Base-by-base conservation (phyloP, 1,140 invertebrate species). In the Drosophila aff. region DNA sequence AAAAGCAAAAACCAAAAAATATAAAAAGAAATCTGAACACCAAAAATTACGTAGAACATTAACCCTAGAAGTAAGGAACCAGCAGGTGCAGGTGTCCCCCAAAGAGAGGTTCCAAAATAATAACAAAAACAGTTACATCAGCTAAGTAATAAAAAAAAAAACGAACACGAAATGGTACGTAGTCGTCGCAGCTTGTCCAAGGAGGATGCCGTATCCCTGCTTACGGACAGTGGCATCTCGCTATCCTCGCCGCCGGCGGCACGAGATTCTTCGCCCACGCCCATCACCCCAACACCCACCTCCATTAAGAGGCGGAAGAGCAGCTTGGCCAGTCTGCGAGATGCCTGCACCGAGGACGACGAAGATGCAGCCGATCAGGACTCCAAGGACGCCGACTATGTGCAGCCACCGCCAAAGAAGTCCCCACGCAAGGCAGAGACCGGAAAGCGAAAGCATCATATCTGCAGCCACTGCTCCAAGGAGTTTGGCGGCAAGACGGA, bases 391-490 rank as follows among this genome's bases (percentile, higher is more conserved):
- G 58, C 65, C 0, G 82, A 90, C 44, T 82, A 91, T 18, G 52
- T 86, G 21, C 82, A 87, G n/a, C 84, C 85, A 4, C 31, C 57
- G 46, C 50, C 71, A 2, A 89, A 85, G 28, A 89, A 81, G 69
- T 52, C 76, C 4, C 26, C 46, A 13, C 71, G 90, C 21, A 91
- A 92, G 57, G 36, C 44, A 0, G 81, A 87, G 8, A 15, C 67
- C 10, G 43, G 57, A 3, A 73, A 69, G 16, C 84, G 85, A 28
- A 93, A 93, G 49, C 69, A 75, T 11, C 80, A 93, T 31, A 61
- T 84, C 13, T 95, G 94, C 72, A 78, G 73, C n/a, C 80, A 93
- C 36, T 94, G 94, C 69, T 72, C 92, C 3, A 94, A 94, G 71
- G 91, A 91, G 53, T 94, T 94, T 79, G 78, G 93, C 46, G 92